phyloP scores from a whole-genome alignment of 2,797 vertebrate genomes.

The Argya squamiceps region DNA sequence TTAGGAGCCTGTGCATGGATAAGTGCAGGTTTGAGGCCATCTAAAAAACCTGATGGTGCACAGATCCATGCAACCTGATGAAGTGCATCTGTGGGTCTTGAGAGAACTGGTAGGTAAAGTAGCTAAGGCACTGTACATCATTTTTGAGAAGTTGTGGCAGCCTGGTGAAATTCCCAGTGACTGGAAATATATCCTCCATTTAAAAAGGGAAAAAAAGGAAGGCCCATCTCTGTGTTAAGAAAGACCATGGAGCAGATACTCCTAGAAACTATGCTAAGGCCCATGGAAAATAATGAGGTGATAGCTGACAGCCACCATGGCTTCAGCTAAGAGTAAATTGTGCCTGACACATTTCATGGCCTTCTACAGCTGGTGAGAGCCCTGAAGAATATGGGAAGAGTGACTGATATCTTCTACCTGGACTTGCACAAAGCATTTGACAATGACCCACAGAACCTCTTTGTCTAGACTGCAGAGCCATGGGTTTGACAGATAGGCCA shows the following conservation, averaged over 20 bases:
- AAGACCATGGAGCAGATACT: neutral
- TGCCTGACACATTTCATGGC: neutral
- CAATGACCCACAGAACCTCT: neutral
- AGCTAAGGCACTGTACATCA: neutral
- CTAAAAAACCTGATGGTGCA: neutral
- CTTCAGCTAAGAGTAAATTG: neutral
- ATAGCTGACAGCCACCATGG: no score
- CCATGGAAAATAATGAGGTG: neutral
- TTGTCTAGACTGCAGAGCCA: neutral
- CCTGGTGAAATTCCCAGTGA: neutral
- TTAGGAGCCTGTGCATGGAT: neutral
- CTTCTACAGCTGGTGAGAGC: neutral
- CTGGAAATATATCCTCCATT: neutral
- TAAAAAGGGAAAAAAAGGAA: neutral
- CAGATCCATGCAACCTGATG: no score
- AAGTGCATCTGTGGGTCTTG: neutral
- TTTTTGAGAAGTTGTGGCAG: neutral
- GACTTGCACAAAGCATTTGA: neutral
- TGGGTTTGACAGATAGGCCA: neutral
- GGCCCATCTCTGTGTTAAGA: neutral
- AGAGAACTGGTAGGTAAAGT: neutral
- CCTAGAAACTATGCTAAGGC: neutral
- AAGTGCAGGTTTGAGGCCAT: neutral
- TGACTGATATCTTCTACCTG: neutral
- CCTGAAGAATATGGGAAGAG: neutral